A percentile compares a stretch with the other conserved stretches of the same genome.
These are phyloP conservation scores for Mystacides longicornis DNA, from an alignment of 2,888 invertebrate species.

Conservation along the genomic window DNA sequence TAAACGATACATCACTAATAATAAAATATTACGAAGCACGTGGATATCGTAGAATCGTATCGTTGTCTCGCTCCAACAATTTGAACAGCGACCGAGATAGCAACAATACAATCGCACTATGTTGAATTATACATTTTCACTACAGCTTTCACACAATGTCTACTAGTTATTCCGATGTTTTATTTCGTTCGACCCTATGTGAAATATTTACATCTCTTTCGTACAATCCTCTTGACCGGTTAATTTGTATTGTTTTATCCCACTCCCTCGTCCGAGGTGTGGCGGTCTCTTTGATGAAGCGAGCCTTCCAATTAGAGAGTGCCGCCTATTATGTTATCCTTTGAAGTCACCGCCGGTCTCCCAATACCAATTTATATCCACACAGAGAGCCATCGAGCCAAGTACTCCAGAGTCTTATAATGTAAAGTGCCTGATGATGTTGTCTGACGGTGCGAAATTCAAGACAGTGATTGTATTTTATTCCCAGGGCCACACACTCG, in stretches of 20 bases:
- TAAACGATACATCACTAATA: not conserved
- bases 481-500: slow-evolving; percentile 4
- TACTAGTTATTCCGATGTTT: not conserved
- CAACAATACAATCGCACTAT: not conserved
- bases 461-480: not conserved
- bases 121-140: not conserved
- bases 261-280: slow-evolving; percentile 16
- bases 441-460: slow-evolving; percentile 5
- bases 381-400: not conserved
- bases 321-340: slow-evolving; percentile 18
- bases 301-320: slow-evolving; percentile 24
- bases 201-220: not conserved
- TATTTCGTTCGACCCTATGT: not conserved
- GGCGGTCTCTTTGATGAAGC: slow-evolving; percentile 23
- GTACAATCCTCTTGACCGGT: not conserved
- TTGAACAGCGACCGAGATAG: not conserved
- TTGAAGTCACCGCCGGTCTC: slow-evolving; percentile 15
- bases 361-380: slow-evolving; percentile 9
- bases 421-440: slow-evolving; percentile 4
- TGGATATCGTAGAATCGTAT: not conserved
- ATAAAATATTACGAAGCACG: not conserved
- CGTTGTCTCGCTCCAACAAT: not conserved
- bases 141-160: not conserved
- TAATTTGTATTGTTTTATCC: not conserved
- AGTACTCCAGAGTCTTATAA: not conserved